These are phyloP conservation scores for Dione vanillae DNA, from an alignment of 2,888 invertebrate genomes.

Conservation along the genomic window DNA sequence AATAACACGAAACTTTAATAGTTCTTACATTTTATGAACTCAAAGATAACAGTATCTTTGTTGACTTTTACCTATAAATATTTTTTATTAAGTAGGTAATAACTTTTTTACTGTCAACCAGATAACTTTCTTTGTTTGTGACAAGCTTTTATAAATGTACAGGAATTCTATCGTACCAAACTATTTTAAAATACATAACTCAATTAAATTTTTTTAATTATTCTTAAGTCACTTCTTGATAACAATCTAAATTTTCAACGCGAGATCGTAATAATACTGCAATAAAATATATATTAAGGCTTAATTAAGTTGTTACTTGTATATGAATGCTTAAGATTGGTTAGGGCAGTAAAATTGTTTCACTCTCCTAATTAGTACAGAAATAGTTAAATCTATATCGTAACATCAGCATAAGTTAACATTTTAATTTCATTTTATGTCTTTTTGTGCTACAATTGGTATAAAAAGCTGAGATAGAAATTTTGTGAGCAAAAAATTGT, in stretches of 20 bases:
- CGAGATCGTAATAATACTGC: conserved; percentile 52
- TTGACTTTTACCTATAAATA: conserved; percentile 1
- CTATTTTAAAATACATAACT: conserved; percentile 20
- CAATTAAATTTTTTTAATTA: conserved; percentile 38
- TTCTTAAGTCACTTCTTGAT: conserved; percentile 51
- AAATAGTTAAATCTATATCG: conserved; percentile 43
- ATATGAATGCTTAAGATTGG: conserved; percentile 42
- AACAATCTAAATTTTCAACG: conserved; percentile 57
- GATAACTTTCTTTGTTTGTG: conserved; percentile 18
- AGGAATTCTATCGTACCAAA: conserved; percentile 1
- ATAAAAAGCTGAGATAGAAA: conserved; percentile 5
- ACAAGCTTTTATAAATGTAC: conserved; percentile 8
- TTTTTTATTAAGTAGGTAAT: conserved; percentile 19
- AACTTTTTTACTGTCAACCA: conserved; percentile 19
- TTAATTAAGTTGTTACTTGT: conserved; percentile 55
- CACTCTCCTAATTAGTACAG: conserved; percentile 42
- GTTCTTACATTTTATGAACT: conserved; percentile 21
- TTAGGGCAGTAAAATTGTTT: conserved; percentile 44
- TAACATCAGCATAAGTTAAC: conserved; percentile 39
- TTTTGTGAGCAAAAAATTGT: conserved; percentile 4
- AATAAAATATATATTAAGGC: conserved; percentile 55
- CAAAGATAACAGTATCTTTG: neutral
- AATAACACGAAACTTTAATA: conserved; percentile 27
- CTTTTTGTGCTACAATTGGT: conserved; percentile 9
- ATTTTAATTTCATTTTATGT: conserved; percentile 27